Conservation (phyloP, 1,140 invertebrate species). For the Drosophila bifasciata region DNA sequence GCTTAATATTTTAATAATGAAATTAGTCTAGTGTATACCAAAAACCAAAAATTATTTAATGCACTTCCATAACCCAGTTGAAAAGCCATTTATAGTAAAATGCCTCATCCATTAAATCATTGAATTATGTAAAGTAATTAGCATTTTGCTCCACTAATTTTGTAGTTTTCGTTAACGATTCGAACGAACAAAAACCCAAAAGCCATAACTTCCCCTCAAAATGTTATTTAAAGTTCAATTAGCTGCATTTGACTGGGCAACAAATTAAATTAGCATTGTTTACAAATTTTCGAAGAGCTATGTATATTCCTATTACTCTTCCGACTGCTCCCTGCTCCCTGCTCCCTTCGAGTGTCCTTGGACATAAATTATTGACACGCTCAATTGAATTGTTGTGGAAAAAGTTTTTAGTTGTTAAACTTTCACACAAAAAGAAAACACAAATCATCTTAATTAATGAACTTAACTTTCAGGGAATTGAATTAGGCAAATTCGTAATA, state of each 20-base stretch:
- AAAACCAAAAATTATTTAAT: not conserved
- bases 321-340: too few relatives aligned
- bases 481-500: constrained; percentile 58
- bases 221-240: constrained; percentile 56
- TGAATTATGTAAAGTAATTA: not conserved
- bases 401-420: constrained; percentile 43
- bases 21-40: not conserved
- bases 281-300: constrained; percentile 4
- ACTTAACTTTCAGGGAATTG: constrained; percentile 64
- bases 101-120: not conserved
- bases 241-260: constrained; percentile 57
- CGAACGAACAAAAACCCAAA: constrained; percentile 15
- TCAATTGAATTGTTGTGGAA: constrained; percentile 53
- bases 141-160: not conserved
- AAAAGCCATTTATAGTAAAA: not conserved
- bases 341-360: constrained; percentile 13
- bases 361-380: constrained; percentile 62
- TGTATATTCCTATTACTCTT: too few relatives aligned
- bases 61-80: not conserved
- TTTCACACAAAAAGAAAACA: constrained; percentile 17
- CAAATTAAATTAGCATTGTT: constrained; percentile 70
- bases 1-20: not conserved
- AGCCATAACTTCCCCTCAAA: constrained; percentile 3
- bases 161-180: constrained; percentile 20
- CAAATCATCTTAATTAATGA: constrained; percentile 52